These are phyloP conservation scores for Gracilinanus agilis DNA, from an alignment of 2,113 vertebrate species.

Conservation along the genomic window DNA sequence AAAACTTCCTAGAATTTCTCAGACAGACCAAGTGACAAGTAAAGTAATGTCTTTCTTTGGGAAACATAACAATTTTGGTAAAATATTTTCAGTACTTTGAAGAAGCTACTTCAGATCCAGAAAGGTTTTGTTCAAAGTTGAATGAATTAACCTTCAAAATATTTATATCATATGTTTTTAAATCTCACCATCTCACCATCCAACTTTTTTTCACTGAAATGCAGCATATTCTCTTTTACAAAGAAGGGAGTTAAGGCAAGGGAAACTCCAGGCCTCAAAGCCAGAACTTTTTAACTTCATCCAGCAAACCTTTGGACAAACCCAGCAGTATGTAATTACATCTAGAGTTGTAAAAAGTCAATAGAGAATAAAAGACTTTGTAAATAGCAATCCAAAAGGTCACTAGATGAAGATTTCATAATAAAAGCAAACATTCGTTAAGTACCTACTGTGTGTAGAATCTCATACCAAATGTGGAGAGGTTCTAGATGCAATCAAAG, in stretches of 20 bases:
- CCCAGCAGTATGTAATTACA: neutral
- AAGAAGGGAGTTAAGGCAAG: neutral
- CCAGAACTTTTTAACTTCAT: neutral
- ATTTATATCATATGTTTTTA: slow-evolving; percentile 10
- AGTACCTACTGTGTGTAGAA: neutral
- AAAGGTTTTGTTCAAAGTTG: slow-evolving; percentile 14
- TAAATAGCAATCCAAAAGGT: neutral
- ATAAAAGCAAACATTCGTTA: neutral
- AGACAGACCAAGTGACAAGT: slow-evolving; percentile 6
- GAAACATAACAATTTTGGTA: slow-evolving; percentile 7
- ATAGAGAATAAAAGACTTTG: neutral
- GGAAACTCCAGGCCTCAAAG: neutral
- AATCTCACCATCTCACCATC: neutral
- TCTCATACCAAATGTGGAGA: neutral
- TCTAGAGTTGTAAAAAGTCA: neutral
- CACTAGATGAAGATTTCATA: neutral
- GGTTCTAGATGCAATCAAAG: neutral
- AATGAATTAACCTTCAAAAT: slow-evolving; percentile 18
- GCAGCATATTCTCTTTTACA: neutral
- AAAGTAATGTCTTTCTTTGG: slow-evolving; percentile 31
- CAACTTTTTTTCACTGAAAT: neutral
- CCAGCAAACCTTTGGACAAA: neutral
- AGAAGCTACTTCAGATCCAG: slow-evolving; percentile 25
- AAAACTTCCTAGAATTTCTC: slow-evolving; percentile 25
- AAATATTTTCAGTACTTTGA: slow-evolving; percentile 33